These are phyloP conservation scores for Glomeris maerens DNA, from an alignment of 1,140 invertebrate species.

Conservation along the genomic window DNA sequence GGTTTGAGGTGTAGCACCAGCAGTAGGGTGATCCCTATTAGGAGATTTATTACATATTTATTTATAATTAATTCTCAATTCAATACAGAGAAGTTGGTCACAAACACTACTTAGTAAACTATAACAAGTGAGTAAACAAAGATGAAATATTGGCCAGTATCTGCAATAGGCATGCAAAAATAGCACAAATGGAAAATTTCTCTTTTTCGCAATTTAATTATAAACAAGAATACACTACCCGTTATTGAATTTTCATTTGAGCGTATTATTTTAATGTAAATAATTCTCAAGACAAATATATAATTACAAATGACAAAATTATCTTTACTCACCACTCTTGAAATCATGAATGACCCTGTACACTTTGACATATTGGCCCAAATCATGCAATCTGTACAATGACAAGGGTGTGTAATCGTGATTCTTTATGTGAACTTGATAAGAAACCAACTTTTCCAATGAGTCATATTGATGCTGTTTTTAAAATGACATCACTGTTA, in stretches of 20 bases:
- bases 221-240: slow-evolving; percentile 1
- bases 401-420: slow-evolving; percentile 14
- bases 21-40: too few species aligned
- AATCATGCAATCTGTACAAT: not conserved
- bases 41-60: too few species aligned
- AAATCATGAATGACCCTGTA: slow-evolving; percentile 22
- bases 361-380: slow-evolving; percentile 7
- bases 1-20: too few species aligned
- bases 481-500: not conserved
- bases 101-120: too few species aligned
- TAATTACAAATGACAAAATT: not conserved
- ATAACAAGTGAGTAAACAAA: too few species aligned
- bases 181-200: not conserved
- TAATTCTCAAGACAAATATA: not conserved
- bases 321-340: slow-evolving; percentile 18
- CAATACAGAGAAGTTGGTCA: too few species aligned
- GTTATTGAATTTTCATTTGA: not conserved
- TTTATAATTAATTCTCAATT: too few species aligned
- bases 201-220: not conserved
- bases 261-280: slow-evolving; percentile 6
- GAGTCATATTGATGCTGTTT: slow-evolving; percentile 20
- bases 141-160: not conserved
- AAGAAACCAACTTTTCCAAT: slow-evolving; percentile 19
- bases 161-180: not conserved
- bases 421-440: slow-evolving; percentile 17